These are phyloP conservation scores for Trachelus tabidus DNA, from an alignment of 2,888 invertebrate genomes.

Conservation along the genomic window DNA sequence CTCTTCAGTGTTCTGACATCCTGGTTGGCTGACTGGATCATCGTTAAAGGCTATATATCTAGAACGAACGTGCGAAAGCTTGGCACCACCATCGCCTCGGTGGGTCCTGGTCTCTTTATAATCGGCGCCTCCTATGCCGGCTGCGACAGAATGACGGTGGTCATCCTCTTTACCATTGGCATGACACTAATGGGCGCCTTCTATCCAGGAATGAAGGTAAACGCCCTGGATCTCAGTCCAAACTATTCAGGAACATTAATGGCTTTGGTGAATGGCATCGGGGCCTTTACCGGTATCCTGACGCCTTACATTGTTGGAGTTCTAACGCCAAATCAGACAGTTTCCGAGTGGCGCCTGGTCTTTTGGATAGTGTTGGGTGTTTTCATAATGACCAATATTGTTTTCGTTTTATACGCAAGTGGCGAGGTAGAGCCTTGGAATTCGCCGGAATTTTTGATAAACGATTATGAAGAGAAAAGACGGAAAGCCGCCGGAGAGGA, in stretches of 20 bases:
- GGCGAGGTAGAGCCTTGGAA: slow-evolving; percentile 85
- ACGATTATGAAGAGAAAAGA: slow-evolving; percentile 27
- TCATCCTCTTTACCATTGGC: slow-evolving; percentile 65
- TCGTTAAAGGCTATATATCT: slow-evolving; percentile 53
- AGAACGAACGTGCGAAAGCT: slow-evolving; percentile 66
- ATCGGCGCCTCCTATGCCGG: slow-evolving; percentile 67
- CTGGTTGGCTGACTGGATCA: slow-evolving; percentile 64
- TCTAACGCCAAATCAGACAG: slow-evolving; percentile 73
- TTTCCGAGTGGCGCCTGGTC: slow-evolving; percentile 80
- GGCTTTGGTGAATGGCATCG: slow-evolving; percentile 72
- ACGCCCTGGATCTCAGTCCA: slow-evolving; percentile 66
- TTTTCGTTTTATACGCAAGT: slow-evolving; percentile 78
- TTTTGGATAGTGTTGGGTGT: slow-evolving; percentile 84
- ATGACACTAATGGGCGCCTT: slow-evolving; percentile 68
- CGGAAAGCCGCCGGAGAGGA: background rate
- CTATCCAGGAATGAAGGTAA: slow-evolving; percentile 68
- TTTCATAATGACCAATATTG: slow-evolving; percentile 74
- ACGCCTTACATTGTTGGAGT: slow-evolving; percentile 77
- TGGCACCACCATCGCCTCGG: slow-evolving; percentile 67
- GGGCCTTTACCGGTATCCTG: slow-evolving; percentile 78
- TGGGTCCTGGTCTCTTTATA: slow-evolving; percentile 67
- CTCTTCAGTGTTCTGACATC: slow-evolving; percentile 60
- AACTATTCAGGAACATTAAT: slow-evolving; percentile 68
- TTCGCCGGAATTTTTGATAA: slow-evolving; percentile 66
- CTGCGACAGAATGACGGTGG: slow-evolving; percentile 62